Conservation (phyloP, 2,797 vertebrate genomes). For the Euthynnus affinis region DNA sequence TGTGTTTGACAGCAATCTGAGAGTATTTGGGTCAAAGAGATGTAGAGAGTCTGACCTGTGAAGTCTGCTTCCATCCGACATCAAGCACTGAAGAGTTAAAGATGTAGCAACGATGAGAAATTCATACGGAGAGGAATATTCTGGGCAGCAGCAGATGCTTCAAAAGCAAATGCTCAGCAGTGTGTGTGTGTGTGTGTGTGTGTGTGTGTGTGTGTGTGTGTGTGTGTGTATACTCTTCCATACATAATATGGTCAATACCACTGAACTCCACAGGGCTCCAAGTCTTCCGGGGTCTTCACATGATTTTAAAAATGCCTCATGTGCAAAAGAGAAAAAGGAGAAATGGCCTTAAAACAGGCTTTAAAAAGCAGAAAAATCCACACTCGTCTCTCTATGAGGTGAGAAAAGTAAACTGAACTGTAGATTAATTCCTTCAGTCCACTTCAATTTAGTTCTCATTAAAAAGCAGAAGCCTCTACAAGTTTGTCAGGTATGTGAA, state of each 20-base stretch:
- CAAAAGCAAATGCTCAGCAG: slow-evolving; percentile 55
- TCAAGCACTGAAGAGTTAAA: slow-evolving; percentile 51
- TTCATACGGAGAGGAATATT: slow-evolving; percentile 57
- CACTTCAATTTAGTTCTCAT: slow-evolving; percentile 18
- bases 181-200: slow-evolving; percentile 35
- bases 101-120: slow-evolving; percentile 58
- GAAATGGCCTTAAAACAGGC: slow-evolving; percentile 18
- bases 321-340: slow-evolving; percentile 10
- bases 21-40: slow-evolving; percentile 61
- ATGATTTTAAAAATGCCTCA: slow-evolving; percentile 41
- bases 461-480: slow-evolving; percentile 8
- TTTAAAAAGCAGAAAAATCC: neutral
- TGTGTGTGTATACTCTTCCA: slow-evolving; percentile 32
- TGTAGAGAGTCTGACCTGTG: slow-evolving; percentile 49
- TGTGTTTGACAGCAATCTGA: slow-evolving; percentile 45
- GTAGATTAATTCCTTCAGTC: slow-evolving; percentile 10
- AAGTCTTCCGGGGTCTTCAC: neutral
- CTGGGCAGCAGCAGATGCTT: slow-evolving; percentile 52
- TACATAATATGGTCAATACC: slow-evolving; percentile 44
- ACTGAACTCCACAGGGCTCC: slow-evolving; percentile 18
- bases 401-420: neutral
- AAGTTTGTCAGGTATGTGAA: slow-evolving; percentile 16
- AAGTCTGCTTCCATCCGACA: slow-evolving; percentile 48
- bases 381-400: neutral
- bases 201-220: too few species aligned